A percentile compares a stretch with the other conserved stretches of the same genome.
phyloP scores from a whole-genome alignment of 2,888 invertebrate species.

The Nycteola revayana region DNA sequence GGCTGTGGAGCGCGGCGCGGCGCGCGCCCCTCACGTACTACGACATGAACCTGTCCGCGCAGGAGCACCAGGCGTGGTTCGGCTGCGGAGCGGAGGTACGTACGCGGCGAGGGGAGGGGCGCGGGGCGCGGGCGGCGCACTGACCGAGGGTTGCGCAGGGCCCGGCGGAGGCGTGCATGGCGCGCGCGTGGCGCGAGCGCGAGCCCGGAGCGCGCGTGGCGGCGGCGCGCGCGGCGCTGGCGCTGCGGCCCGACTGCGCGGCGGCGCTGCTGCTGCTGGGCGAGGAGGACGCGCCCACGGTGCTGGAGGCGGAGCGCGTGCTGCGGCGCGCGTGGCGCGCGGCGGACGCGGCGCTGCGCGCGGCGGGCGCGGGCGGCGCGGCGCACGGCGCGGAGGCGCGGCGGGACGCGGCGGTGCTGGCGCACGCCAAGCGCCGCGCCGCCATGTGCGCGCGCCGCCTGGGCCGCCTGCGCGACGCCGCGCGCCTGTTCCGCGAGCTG shows the following conservation, averaged over 20 bases:
- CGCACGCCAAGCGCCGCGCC: conserved; percentile 95
- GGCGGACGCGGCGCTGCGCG: conserved; percentile 93
- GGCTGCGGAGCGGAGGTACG: conserved; percentile 42
- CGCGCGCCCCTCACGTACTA: conserved; percentile 98
- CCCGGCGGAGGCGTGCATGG: conserved; percentile 83
- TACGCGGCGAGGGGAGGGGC: neutral
- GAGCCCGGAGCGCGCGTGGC: conserved; percentile 95
- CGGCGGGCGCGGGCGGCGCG: conserved; percentile 89
- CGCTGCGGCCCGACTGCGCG: conserved; percentile 95
- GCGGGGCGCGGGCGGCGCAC: neutral
- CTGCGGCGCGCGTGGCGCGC: conserved; percentile 95
- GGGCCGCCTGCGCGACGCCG: conserved; percentile 96
- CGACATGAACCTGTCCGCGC: conserved; percentile 99
- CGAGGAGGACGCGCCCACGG: conserved; percentile 97
- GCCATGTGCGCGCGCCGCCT: conserved; percentile 99
- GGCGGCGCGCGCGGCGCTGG: conserved; percentile 89
- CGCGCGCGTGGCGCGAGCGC: conserved; percentile 97
- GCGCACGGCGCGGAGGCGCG: conserved; percentile 96
- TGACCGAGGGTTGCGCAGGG: conserved; percentile 18
- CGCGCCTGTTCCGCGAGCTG: conserved; percentile 97
- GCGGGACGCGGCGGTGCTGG: conserved; percentile 95
- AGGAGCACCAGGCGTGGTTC: conserved; percentile 93
- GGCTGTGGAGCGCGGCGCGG: conserved; percentile 95
- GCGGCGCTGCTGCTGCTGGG: conserved; percentile 97
- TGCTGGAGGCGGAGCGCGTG: conserved; percentile 84